A percentile compares a stretch with the other conserved stretches of the same genome.
Evolutionary conservation across 1,140 invertebrate genomes (phyloP).

Genomic region (Euborellia annulipes): DNA sequence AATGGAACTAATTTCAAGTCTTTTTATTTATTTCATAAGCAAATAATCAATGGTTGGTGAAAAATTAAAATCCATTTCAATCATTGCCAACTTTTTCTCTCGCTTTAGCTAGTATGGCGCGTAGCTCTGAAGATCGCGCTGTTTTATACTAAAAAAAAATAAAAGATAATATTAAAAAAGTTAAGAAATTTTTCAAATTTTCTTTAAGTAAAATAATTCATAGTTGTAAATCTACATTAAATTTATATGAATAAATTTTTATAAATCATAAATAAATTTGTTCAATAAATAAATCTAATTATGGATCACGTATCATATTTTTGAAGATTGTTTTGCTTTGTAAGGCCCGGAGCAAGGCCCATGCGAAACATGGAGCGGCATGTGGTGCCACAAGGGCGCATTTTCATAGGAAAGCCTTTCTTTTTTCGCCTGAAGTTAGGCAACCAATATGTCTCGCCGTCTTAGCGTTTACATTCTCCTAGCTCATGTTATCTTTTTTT

Average conservation of each 20-base stretch:
- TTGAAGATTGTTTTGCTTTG: not conserved
- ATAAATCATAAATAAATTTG: not conserved
- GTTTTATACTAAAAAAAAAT: conserved; percentile 43
- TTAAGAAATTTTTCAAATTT: not conserved
- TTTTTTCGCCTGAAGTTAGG: no score
- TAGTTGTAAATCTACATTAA: not conserved
- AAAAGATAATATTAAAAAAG: no score
- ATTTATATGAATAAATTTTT: not conserved
- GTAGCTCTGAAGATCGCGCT: conserved; percentile 44
- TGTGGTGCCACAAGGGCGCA: no score
- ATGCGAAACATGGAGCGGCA: no score
- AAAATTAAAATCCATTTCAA: no score
- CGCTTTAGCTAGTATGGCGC: conserved; percentile 44
- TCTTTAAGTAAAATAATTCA: not conserved
- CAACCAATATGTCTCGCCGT: no score
- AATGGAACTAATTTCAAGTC: no score
- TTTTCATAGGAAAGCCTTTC: no score
- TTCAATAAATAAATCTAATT: not conserved
- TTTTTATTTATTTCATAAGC: no score
- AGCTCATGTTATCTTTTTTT: not conserved
- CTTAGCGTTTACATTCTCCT: not conserved
- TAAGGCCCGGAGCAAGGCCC: no score
- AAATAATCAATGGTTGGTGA: no score
- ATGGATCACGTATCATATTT: not conserved
- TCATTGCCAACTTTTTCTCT: conserved; percentile 43